Evolutionary conservation across 2,113 vertebrate species (phyloP).

Genomic region (Melanostigma gelatinosum): DNA sequence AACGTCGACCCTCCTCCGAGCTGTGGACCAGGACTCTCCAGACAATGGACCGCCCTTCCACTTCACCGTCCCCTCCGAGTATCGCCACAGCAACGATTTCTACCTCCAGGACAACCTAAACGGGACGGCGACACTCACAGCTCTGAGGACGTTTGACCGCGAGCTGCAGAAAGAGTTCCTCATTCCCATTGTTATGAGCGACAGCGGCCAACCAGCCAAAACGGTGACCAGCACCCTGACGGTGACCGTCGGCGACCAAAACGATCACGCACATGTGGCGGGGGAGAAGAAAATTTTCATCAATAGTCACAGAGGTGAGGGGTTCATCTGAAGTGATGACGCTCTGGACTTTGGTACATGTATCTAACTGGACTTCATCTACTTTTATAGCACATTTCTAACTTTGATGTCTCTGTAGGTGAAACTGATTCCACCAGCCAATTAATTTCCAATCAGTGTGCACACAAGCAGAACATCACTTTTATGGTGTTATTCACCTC

Average conservation of each 20-base stretch:
- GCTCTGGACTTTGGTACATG: neutral
- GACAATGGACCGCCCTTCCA: constrained; percentile 88
- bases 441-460: constrained; percentile 17
- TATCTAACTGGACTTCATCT: neutral
- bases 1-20: constrained; percentile 85
- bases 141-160: constrained; percentile 88
- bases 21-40: constrained; percentile 83
- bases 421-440: constrained; percentile 9
- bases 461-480: neutral
- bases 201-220: constrained; percentile 87
- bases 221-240: constrained; percentile 88
- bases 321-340: neutral
- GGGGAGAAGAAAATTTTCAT: constrained; percentile 89
- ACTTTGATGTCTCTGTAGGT: neutral
- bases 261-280: constrained; percentile 87
- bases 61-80: constrained; percentile 82
- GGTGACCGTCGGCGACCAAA: constrained; percentile 89
- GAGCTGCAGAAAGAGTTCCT: constrained; percentile 88
- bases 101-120: constrained; percentile 89
- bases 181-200: constrained; percentile 87
- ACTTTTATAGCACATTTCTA: constrained; percentile 7
- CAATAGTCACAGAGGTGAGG: constrained; percentile 86
- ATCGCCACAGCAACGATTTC: constrained; percentile 85
- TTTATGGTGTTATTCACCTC: constrained; percentile 24
- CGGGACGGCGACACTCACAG: constrained; percentile 87